Base-by-base conservation (phyloP, 2,113 vertebrate genomes). In the Anser brachyrhynchus region DNA sequence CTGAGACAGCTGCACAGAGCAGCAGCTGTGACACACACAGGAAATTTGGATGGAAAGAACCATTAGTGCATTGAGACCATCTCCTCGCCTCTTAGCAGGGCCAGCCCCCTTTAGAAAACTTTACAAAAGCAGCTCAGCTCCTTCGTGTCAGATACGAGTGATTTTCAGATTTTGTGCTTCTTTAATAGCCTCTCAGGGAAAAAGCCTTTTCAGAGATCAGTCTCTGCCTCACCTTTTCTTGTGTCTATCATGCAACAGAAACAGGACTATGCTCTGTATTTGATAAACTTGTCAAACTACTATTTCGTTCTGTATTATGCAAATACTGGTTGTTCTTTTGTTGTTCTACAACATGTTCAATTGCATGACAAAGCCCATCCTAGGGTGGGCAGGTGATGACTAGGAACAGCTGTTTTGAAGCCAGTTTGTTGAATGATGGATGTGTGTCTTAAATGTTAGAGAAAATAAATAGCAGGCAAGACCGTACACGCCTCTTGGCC, bases 1-100 rank as follows among this genome's bases (percentile, higher is more conserved):
- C 37, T 6, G 78, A 95, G 93, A 87, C 96, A 97, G 96, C 96
- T 96, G 96, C 96, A 92, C 81, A 95, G 75, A 91, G n/a, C 67
- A 89, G 89, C 96, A 96, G 96, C 96, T 97, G 96, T 95, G 95
- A 96, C 96, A 96, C 64, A 92, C 86, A 97, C 93, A 97, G 96
- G 96, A 97, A 97, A 97, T 91, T 95, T 96, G 92, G 93, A 96
- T 97, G 95, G 96, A 97, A 97, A 97, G 96, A 97, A 96, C 93
- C 95, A 97, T 85, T 67, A 96, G 96, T 97, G 96, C 96, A 96
- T 95, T 96, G 84, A 96, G 96, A 94, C 92, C 84, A 91, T 96
- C 95, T 95, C 89, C 77, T 91, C 11, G 64, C 77, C 81, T 89
- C 80, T 80, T 85, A 92, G 66, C 81, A 79, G 67, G 84, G 81